Evolutionary conservation across 2,113 vertebrate species (phyloP), one percentile per base, ranked within the genome.

Genomic region (Percina caprodes): DNA sequence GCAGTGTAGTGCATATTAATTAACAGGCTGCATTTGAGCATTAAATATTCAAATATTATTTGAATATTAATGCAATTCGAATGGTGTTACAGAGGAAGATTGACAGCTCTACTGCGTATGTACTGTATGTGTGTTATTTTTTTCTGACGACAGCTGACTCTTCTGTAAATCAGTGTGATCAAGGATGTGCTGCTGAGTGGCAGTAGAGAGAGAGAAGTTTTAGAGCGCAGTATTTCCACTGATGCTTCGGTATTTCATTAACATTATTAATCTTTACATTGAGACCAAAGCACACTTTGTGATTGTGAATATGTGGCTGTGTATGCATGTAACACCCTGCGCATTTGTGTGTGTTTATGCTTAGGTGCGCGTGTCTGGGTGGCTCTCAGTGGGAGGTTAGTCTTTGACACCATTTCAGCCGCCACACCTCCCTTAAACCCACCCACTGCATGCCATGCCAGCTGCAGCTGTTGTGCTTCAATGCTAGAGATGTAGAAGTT

Each of bases 381-480:
- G 87, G 70, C 70, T 77, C 87, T 86, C 75, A 58, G 84, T 80
- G 72, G 89, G 90, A 81, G 88, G 84, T 67, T 89, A 77, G 77
- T 61, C 83, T 87, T 80, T 79, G 87, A 91, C 90, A 92, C 88
- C 86, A 90, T 85, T 90, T 88, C 85, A 81, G 80, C 82, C 55
- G 74, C 82, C 84, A 88, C 87, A 73, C 91, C 88, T 83, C 85
- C 82, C 74, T 77, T 61, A 71, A 84, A 86, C 91, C 85, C 91
- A 73, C 92, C 91, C 91, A 84, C 83, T 35, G 3, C 86, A 93
- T 94, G 90, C 91, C 93, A 92, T 86, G 91, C 89, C 92, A 90
- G 89, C 90, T 92, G 92, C 92, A 93, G 92, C 92, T 94, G 92
- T 91, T 92, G 85, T 42, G 85, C 83, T 86, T 91, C 89, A 85